These are phyloP conservation scores for Argyresthia goedartella DNA, from an alignment of 2,888 invertebrate genomes.

Conservation along the genomic window DNA sequence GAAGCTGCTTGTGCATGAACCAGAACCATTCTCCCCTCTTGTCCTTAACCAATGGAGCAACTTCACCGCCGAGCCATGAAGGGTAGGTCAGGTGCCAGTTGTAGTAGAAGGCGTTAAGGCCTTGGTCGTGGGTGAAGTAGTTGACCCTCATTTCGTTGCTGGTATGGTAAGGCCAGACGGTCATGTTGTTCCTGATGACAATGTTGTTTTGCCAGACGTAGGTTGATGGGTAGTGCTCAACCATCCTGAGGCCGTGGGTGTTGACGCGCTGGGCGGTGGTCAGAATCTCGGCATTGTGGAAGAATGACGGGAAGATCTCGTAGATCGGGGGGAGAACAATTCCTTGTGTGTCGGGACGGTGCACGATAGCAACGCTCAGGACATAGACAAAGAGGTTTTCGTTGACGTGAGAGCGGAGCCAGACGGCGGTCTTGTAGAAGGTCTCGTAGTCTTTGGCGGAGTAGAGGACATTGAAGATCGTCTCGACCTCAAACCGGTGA, in stretches of 20 bases:
- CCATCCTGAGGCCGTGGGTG: constrained; percentile 35
- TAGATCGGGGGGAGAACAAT: constrained; percentile 78
- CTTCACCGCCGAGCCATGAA: constrained; percentile 72
- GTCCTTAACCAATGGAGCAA: constrained; percentile 63
- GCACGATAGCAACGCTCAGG: constrained; percentile 72
- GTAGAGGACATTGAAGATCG: constrained; percentile 76
- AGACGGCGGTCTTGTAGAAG: constrained; percentile 77
- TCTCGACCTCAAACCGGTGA: constrained; percentile 73
- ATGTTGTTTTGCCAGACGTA: constrained; percentile 55
- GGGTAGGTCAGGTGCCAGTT: constrained; percentile 73
- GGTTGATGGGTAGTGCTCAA: constrained; percentile 38
- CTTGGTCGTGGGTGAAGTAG: constrained; percentile 82
- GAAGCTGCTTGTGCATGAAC: constrained; percentile 75
- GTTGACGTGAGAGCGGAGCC: constrained; percentile 76
- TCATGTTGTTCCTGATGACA: constrained; percentile 74
- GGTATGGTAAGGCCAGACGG: constrained; percentile 63
- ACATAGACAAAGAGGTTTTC: constrained; percentile 79
- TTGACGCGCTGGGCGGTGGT: constrained; percentile 74
- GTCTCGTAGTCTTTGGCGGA: constrained; percentile 79
- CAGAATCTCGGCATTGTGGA: constrained; percentile 77
- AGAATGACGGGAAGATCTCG: constrained; percentile 80
- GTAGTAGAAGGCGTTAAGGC: constrained; percentile 76
- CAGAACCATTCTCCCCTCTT: constrained; percentile 76
- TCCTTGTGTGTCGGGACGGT: constrained; percentile 74
- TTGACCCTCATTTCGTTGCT: constrained; percentile 69